Base-by-base conservation (phyloP, 2,797 vertebrate genomes). In the Myioborus melanocephalus region DNA sequence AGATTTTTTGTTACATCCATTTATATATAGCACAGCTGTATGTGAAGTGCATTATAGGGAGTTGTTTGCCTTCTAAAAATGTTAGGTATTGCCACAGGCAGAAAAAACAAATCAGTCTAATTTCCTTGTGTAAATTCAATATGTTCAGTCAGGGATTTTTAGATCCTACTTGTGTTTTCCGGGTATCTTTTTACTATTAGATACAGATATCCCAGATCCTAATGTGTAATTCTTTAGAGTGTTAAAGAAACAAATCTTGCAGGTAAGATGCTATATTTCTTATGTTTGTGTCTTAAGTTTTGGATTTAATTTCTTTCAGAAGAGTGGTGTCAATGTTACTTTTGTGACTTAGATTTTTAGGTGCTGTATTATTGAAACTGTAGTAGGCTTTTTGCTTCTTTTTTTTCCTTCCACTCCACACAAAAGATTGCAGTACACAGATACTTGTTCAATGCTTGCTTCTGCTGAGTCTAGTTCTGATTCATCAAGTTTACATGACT, bases 391-490 rank as follows among this genome's bases (percentile, higher is more conserved):
- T 94, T 43, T 70, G 68, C 12, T 24, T 85, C 73, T 34, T 34
- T 26, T 26, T 77, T 72, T 24, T 14, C 4, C 4, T 14, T 56
- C 10, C 3, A 10, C 2, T 14, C 2, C 4, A 27, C 24, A 52
- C 7, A 12, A 49, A 66, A 90, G 43, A 68, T 50, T 91, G 27
- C 57, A 53, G 14, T 75, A 8, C 12, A 88, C 16, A 81, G 46
- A 79, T 91, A 60, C 34, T 88, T 96, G 60, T 93, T 97, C 89
- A 93, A 53, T 97, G 50, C 91, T 96, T 97, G 72, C 66, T 96
- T 95, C 96, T 90, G 30, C 66, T 87, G 56, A 63, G 43, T 70
- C 50, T 94, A 81, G 52, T 90, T 96, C 77, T 95, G 81, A 95
- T 96, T 93, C 44, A 87, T 94, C 76, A 44, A 95, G 92, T 95